phyloP scores from a whole-genome alignment of 2,888 invertebrate genomes.

The Bugulina stolonifera region DNA sequence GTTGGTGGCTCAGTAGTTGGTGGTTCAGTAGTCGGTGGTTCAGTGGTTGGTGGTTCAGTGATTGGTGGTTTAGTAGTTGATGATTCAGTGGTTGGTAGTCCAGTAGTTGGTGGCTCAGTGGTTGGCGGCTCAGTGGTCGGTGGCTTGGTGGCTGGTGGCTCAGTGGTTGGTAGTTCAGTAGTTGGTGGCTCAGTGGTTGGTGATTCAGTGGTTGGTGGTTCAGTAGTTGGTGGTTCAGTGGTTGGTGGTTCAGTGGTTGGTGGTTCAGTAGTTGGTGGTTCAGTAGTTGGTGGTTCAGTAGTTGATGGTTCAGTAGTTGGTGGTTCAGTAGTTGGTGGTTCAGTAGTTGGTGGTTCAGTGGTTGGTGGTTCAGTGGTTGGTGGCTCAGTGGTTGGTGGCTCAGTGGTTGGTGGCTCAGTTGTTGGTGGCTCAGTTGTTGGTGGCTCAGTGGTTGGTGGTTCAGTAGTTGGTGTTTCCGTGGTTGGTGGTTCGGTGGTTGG shows the following conservation, averaged over 20 bases:
- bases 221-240: background rate
- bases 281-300: background rate
- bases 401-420: background rate
- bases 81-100: no score
- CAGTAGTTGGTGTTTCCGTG: background rate
- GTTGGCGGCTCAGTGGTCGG: background rate
- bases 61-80: no score
- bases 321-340: background rate
- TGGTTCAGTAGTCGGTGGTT: no score
- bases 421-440: background rate
- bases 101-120: background rate
- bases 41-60: no score
- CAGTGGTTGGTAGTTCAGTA: background rate
- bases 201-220: no score
- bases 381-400: background rate
- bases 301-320: background rate
- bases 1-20: background rate
- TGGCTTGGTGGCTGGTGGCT: background rate
- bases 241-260: background rate
- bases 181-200: background rate
- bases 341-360: background rate
- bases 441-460: background rate
- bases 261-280: background rate
- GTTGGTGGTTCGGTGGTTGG: background rate
- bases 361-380: background rate